These are phyloP conservation scores for Ectemnius continuus DNA, from an alignment of 2,888 invertebrate species.

Conservation along the genomic window DNA sequence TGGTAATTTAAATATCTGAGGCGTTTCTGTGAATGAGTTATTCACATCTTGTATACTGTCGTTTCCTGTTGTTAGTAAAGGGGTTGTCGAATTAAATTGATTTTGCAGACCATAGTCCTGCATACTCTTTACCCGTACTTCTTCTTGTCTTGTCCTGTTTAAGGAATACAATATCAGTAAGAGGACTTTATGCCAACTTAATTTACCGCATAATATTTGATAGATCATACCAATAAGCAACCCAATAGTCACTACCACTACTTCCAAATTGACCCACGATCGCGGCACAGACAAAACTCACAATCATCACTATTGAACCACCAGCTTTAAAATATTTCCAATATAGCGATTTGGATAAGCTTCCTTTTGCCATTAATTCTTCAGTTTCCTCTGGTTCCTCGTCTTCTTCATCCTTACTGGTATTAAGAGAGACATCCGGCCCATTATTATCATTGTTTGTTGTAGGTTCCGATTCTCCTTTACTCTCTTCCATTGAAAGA, in stretches of 20 bases:
- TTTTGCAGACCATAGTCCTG: constrained; percentile 7
- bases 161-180: constrained; percentile 32
- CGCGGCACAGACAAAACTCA: constrained; percentile 80
- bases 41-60: not conserved
- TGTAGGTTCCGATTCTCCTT: constrained; percentile 52
- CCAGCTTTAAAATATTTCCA: constrained; percentile 86
- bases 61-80: no score
- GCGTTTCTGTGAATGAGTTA: not conserved
- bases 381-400: constrained; percentile 82
- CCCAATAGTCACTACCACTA: constrained; percentile 88
- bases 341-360: constrained; percentile 82
- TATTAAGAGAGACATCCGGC: constrained; percentile 27
- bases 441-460: constrained; percentile 57
- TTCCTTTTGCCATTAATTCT: constrained; percentile 84
- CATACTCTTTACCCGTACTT: constrained; percentile 59
- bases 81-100: no score
- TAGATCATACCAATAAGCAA: constrained; percentile 84
- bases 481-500: constrained; percentile 66
- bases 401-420: constrained; percentile 54
- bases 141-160: constrained; percentile 78
- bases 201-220: no score
- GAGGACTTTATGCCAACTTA: no score
- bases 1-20: not conserved
- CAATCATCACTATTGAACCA: constrained; percentile 80
- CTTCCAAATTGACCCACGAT: constrained; percentile 85